Conservation (phyloP, 1,140 invertebrate species). For the Drosophila miranda region DNA sequence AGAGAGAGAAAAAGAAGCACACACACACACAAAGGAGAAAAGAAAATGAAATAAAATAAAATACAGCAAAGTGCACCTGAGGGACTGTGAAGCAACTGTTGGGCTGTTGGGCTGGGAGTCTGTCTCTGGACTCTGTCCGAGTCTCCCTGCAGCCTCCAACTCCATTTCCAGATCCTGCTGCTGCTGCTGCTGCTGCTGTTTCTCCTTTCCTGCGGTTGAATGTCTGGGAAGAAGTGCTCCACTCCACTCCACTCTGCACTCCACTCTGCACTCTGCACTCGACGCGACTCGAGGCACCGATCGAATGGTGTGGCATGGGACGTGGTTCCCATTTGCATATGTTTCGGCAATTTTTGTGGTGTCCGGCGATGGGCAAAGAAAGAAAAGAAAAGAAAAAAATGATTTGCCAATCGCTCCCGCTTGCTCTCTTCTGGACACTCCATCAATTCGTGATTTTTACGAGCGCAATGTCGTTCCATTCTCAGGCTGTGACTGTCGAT, state of each 20-base stretch:
- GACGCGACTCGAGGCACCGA: constrained; percentile 11
- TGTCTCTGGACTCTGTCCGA: constrained; percentile 13
- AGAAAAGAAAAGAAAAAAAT: constrained; percentile 59
- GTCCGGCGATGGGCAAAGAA: too few species aligned
- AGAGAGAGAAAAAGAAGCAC: constrained; percentile 3
- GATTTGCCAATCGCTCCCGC: constrained; percentile 74
- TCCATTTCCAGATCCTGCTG: constrained; percentile 24
- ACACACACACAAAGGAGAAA: constrained; percentile 23
- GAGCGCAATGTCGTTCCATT: constrained; percentile 72
- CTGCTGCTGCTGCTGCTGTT: constrained; percentile 7
- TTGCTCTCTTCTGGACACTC: constrained; percentile 62
- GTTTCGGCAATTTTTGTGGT: constrained; percentile 76
- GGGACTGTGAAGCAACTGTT: constrained; percentile 35
- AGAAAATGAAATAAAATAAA: constrained; percentile 8
- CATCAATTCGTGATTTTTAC: constrained; percentile 82
- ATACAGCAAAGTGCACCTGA: constrained; percentile 39
- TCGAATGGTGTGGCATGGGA: too few species aligned
- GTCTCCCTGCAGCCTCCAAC: constrained; percentile 9
- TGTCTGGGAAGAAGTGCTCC: too few species aligned
- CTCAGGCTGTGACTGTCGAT: constrained; percentile 20
- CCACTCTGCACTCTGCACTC: constrained; percentile 1
- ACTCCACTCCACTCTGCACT: constrained; percentile 9
- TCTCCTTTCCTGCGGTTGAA: background rate
- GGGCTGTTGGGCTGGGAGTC: constrained; percentile 21
- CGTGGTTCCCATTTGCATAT: constrained; percentile 68